Base-by-base conservation (phyloP, 2,888 invertebrate species). In the Leptinotarsa haldemani region DNA sequence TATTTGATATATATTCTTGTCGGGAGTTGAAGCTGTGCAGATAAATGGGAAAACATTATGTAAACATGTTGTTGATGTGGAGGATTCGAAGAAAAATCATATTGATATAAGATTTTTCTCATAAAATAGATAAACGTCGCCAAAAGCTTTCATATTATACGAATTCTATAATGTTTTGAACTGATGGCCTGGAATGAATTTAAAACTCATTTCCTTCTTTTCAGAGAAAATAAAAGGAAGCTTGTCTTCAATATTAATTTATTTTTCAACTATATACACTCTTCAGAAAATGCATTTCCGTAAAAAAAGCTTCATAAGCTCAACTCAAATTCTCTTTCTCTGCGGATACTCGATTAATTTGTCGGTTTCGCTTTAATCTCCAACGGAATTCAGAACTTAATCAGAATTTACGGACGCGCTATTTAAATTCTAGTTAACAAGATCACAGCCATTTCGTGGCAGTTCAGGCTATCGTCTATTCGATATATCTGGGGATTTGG, bases 351-450 rank as follows among this genome's bases (percentile, higher is more conserved):
- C 61, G 40, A 30, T 61, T 61, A 61, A 61, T 61, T 30, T 61
- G 61, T 16, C 30, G 61, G 30, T 40, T 18, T 61, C 30, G 61
- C 25, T 61, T 61, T 61, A 61, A 61, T 61, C 61, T 61, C 61
- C 16, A 61, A 40, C 61, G 40, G 40, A 61, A 61, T 61, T 30
- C 30, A 9, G 40, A 61, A 61, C 64, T 77, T 76, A 78, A 78
- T 79, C 78, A 76, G 74, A 74, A 77, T 79, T 78, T 78, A 78
- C 74, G 75, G 74, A 74, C 46, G 65, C 70, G 72, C 69, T 78
- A 78, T 79, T 79, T 78, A 71, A 79, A 79, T 77, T 70, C 73
- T 73, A 74, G 74, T 79, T 79, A 79, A 79, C 79, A 76, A 77
- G 79, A 79, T 79, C 78, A 77, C 71, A 75, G 75, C 74, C 76